These are phyloP conservation scores for Bergia sp. DNA, from an alignment of 92 coral and sea anemone species.

Conservation along the genomic window DNA sequence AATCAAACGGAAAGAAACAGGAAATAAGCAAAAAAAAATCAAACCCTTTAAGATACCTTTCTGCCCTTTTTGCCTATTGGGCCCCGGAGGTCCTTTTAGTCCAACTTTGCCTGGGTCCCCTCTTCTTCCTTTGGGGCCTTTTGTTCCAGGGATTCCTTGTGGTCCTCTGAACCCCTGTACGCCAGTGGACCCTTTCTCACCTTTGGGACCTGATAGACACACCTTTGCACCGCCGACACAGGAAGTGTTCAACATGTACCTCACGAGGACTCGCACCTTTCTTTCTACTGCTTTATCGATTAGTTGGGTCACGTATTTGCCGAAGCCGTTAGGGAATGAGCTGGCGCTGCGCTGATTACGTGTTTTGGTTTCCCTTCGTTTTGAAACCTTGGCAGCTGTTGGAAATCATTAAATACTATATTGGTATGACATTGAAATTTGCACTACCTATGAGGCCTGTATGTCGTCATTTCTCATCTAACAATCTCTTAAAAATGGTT, in stretches of 20 bases:
- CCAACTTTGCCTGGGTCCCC: conserved; percentile 8
- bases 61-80: neutral
- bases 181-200: conserved; percentile 19
- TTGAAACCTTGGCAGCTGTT: too few species aligned
- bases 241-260: neutral
- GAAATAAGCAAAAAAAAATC: neutral
- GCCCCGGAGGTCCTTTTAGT: conserved; percentile 3
- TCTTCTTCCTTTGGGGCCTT: neutral
- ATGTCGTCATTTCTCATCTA: too few species aligned
- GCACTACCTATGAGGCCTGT: too few species aligned
- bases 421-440: too few species aligned
- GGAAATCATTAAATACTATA: too few species aligned
- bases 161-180: conserved; percentile 9
- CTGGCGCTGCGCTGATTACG: too few species aligned
- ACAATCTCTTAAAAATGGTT: too few species aligned
- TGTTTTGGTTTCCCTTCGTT: too few species aligned
- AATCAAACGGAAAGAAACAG: neutral
- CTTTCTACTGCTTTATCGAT: neutral
- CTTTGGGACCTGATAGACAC: conserved; percentile 7
- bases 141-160: neutral
- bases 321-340: neutral
- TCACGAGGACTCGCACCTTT: neutral
- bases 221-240: conserved; percentile 12
- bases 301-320: neutral
- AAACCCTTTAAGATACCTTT: neutral